phyloP scores from a whole-genome alignment of 2,797 vertebrate genomes.

The Parotocinclus haroldoi region DNA sequence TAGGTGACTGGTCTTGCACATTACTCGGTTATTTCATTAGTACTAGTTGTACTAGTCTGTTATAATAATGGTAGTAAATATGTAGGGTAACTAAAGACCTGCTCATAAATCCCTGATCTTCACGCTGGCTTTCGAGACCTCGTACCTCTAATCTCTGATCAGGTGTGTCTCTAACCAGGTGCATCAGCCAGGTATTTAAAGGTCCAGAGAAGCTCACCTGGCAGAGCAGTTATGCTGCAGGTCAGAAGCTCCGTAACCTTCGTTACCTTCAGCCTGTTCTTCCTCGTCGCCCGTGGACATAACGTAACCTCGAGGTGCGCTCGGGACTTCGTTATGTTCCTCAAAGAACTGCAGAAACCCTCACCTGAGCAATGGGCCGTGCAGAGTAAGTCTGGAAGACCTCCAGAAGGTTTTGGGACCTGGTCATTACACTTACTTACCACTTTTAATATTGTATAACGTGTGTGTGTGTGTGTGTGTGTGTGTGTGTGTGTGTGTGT shows the following conservation, averaged over 20 bases:
- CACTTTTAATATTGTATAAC: too few species aligned
- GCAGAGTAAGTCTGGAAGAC: constrained; percentile 74
- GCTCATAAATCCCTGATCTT: constrained; percentile 26
- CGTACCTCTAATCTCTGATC: neutral
- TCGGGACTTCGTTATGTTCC: constrained; percentile 70
- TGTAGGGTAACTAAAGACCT: too few species aligned
- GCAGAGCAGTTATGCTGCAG: constrained; percentile 56
- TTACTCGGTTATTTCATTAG: too few species aligned
- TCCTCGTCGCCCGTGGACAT: constrained; percentile 23
- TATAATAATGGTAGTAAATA: too few species aligned
- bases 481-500: too few species aligned
- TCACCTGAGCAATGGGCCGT: constrained; percentile 73
- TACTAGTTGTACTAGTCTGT: too few species aligned
- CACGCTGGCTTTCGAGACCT: constrained; percentile 25
- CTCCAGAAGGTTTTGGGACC: neutral
- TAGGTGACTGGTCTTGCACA: too few species aligned
- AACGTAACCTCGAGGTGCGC: constrained; percentile 69
- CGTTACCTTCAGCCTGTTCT: neutral
- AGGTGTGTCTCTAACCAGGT: too few species aligned
- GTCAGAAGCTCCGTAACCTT: constrained; percentile 41
- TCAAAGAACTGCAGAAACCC: constrained; percentile 72
- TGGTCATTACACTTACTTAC: too few species aligned
- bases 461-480: too few species aligned
- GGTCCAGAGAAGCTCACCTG: constrained; percentile 22
- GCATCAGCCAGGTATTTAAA: constrained; percentile 61